Base-by-base conservation (phyloP, 2,113 vertebrate species). In the Dromaius novaehollandiae region DNA sequence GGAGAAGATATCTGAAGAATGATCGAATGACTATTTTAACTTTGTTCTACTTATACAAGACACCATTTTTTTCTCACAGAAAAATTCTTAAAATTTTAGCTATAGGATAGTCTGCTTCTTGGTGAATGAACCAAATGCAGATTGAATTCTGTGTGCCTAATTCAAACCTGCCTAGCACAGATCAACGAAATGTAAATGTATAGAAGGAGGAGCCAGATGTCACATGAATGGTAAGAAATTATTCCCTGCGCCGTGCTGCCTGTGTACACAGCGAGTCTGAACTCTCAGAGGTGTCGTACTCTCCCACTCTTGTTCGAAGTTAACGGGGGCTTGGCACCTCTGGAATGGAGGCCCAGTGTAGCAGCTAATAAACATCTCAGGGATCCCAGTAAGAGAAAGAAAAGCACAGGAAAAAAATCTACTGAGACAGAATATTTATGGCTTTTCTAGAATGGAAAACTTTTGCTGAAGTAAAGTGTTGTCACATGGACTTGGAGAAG, bases 401-500 rank as follows among this genome's bases (percentile, higher is more conserved):
- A 70, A 78, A 78, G 3, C 9, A 56, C 10, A 15, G 24, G 32
- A 51, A 65, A 76, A 74, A n/a, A 19, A 28, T 56, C 15, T 40
- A 19, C 22, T n/a, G 28, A 30, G 75, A 56, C 7, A 73, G 44
- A 65, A 64, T 68, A 84, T 73, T 56, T 76, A 28, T 40, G 83
- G 79, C 69, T 87, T 84, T 92, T 89, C 80, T 77, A 83, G 76
- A 56, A 65, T 25, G 44, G 28, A 84, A 90, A 66, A 75, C 76
- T 94, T 95, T 64, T 48, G 20, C 76, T 86, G 38, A 80, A 87
- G 22, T 91, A 65, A 93, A 89, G 24, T 58, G 53, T 79, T 92
- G 88, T 90, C 88, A 89, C 63, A 58, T 30, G 88, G 74, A 94
- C 36, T 1, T 95, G 84, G 46, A 89, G 60, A 63, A 90, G 79